A percentile compares a stretch with the other conserved stretches of the same genome.
Conservation (phyloP, 1,140 invertebrate genomes). For the Heliconius melpomene region DNA sequence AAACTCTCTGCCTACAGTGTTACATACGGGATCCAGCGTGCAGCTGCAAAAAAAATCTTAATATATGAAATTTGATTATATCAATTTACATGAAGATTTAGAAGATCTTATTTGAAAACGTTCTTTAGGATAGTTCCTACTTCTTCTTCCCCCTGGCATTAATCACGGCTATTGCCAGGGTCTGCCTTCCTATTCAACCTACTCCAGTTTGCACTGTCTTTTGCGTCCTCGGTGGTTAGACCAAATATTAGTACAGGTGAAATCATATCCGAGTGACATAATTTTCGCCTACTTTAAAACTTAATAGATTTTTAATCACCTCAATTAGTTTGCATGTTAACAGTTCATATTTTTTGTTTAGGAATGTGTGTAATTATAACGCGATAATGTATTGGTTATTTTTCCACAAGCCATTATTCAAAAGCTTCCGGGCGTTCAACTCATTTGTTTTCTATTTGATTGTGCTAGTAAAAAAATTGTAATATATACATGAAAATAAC, state of each 20-base stretch:
- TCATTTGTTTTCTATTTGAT: neutral
- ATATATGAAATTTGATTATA: too few species aligned
- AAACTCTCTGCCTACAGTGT: too few species aligned
- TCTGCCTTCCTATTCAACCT: too few species aligned
- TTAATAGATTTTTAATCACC: conserved; percentile 16
- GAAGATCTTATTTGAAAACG: too few species aligned
- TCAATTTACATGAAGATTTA: too few species aligned
- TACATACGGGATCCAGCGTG: too few species aligned
- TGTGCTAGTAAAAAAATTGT: neutral
- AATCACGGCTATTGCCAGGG: too few species aligned
- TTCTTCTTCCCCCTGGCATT: rapidly evolving
- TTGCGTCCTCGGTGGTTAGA: too few species aligned
- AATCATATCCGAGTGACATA: conserved; percentile 10
- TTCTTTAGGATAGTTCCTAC: too few species aligned
- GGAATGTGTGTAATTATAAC: conserved; percentile 12
- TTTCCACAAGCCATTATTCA: neutral
- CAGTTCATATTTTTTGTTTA: conserved; percentile 7
- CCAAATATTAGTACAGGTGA: neutral
- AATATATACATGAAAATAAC: neutral
- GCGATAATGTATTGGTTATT: neutral
- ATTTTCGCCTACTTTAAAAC: conserved; percentile 19
- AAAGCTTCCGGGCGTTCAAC: neutral
- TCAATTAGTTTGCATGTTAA: conserved; percentile 13
- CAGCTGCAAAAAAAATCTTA: too few species aligned
- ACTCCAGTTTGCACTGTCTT: too few species aligned